Evolutionary conservation across 2,888 invertebrate genomes (phyloP).

Genomic region (Eilema griseolum): DNA sequence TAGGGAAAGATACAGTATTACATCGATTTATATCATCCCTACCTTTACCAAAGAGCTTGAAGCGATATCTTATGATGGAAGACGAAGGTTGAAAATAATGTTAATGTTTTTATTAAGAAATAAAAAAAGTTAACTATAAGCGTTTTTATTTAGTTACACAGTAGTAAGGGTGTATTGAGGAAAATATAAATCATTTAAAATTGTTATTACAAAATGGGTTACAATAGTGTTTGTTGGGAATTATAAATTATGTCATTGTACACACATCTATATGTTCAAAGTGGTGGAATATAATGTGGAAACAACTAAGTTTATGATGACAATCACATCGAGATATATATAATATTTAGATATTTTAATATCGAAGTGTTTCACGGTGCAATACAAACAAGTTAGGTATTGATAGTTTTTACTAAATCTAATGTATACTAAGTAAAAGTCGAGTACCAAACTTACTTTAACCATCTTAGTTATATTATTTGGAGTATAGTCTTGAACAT

Average conservation of each 20-base stretch:
- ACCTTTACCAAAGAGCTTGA: slow-evolving; percentile 86
- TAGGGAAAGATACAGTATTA: slow-evolving; percentile 68
- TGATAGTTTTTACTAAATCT: not conserved
- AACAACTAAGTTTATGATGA: not conserved
- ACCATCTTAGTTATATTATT: slow-evolving; percentile 28
- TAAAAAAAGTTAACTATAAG: slow-evolving; percentile 30
- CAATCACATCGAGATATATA: not conserved
- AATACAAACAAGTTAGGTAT: not conserved
- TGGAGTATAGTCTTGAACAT: slow-evolving; percentile 31
- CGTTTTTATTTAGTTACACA: slow-evolving; percentile 53
- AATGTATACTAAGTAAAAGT: slow-evolving; percentile 20
- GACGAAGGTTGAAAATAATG: slow-evolving; percentile 62
- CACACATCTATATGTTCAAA: not conserved
- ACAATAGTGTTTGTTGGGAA: not conserved
- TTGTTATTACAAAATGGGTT: slow-evolving; percentile 13
- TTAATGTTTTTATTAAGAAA: slow-evolving; percentile 25
- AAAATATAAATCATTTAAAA: slow-evolving; percentile 61
- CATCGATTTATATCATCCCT: slow-evolving; percentile 72
- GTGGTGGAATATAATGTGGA: not conserved
- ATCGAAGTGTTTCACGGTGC: not conserved
- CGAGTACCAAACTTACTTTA: slow-evolving; percentile 19
- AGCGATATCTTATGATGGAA: slow-evolving; percentile 87
- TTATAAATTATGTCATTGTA: not conserved
- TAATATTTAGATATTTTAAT: not conserved
- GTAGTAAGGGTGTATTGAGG: slow-evolving; percentile 69